phyloP scores from a whole-genome alignment of 2,888 invertebrate genomes.

The Xestia xanthographa region DNA sequence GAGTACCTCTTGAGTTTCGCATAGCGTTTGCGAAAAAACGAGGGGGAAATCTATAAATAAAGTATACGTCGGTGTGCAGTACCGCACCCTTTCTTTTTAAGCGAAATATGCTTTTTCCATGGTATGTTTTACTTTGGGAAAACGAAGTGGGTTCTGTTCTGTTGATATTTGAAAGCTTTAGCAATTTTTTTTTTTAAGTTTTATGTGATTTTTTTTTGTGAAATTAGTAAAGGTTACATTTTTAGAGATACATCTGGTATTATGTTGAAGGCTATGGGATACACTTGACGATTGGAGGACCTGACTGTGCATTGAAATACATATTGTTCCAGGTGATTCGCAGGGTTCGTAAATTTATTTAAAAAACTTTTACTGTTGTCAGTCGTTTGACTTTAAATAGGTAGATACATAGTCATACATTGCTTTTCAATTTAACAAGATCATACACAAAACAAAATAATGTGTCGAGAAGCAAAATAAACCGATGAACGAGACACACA shows the following conservation, averaged over 20 bases:
- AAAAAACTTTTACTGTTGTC: background rate
- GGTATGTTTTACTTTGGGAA: slow-evolving; percentile 28
- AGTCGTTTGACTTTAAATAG: background rate
- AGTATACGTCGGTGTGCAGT: background rate
- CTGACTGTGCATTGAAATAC: too few relatives aligned
- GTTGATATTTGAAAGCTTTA: slow-evolving; percentile 18
- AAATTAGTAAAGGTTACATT: background rate
- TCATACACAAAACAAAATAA: background rate
- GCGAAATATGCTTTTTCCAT: slow-evolving; percentile 5
- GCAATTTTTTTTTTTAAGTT: background rate
- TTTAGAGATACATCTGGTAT: too few relatives aligned
- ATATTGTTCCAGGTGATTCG: background rate
- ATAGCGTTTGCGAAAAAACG: slow-evolving; percentile 10
- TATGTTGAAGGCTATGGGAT: background rate
- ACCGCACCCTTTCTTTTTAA: slow-evolving; percentile 29
- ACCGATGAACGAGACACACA: background rate
- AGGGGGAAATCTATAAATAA: slow-evolving; percentile 5
- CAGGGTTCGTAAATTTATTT: background rate
- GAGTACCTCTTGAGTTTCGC: slow-evolving; percentile 9
- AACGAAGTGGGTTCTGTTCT: background rate
- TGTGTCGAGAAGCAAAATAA: background rate
- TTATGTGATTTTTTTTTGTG: background rate
- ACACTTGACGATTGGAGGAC: background rate
- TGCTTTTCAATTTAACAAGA: background rate
- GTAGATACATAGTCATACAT: background rate